Conservation (phyloP, 2,888 invertebrate genomes). For the Lepidochrysops patricia region DNA sequence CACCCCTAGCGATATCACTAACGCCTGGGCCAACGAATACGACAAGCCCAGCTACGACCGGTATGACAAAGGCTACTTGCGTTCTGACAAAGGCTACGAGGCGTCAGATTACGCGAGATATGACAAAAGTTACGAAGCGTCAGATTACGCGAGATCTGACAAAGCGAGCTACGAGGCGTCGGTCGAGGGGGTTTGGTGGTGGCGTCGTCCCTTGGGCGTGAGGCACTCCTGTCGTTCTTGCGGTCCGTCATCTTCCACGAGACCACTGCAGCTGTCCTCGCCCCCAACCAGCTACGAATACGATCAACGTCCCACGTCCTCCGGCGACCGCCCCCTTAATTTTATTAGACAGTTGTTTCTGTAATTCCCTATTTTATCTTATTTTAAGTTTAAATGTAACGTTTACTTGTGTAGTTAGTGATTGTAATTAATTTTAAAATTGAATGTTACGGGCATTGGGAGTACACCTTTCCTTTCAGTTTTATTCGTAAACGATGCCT, state of each 20-base stretch:
- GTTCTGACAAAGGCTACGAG: not conserved
- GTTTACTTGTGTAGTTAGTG: constrained; percentile 2
- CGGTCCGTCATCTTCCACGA: constrained; percentile 49
- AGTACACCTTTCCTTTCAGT: not conserved
- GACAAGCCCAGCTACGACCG: constrained; percentile 12
- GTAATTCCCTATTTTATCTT: constrained; percentile 25
- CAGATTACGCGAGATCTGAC: constrained; percentile 31
- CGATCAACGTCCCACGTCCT: constrained; percentile 38
- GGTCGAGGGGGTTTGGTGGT: constrained; percentile 46
- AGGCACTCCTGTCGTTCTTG: constrained; percentile 46
- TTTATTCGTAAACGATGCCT: not conserved
- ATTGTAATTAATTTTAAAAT: not conserved
- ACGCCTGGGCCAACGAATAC: constrained; percentile 45
- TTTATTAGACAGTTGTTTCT: constrained; percentile 58
- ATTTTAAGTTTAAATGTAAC: not conserved
- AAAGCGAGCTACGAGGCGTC: constrained; percentile 40
- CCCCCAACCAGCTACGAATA: constrained; percentile 31
- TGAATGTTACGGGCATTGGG: not conserved
- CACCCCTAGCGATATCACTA: constrained; percentile 62
- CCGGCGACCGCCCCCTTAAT: constrained; percentile 55
- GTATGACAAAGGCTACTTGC: not conserved
- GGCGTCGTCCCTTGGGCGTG: constrained; percentile 46
- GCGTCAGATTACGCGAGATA: constrained; percentile 27
- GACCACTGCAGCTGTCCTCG: constrained; percentile 51
- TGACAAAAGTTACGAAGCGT: constrained; percentile 30